These are phyloP conservation scores for Protobothrops mucrosquamatus DNA, from an alignment of 2,113 vertebrate genomes.

Conservation along the genomic window DNA sequence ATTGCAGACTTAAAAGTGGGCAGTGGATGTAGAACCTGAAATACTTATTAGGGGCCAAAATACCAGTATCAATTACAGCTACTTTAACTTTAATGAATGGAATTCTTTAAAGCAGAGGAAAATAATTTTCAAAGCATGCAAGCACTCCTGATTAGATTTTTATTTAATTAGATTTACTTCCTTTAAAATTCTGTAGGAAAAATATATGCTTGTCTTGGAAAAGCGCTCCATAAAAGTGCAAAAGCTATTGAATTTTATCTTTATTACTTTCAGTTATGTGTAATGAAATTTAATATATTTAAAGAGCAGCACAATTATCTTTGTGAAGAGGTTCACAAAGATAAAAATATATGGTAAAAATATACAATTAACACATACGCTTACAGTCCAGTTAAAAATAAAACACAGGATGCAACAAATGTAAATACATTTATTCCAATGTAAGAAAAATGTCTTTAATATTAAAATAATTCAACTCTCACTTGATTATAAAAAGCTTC, in stretches of 20 bases:
- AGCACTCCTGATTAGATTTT: conserved; percentile 44
- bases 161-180: conserved; percentile 37
- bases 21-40: not conserved
- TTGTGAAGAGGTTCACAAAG: too few relatives aligned
- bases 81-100: not conserved
- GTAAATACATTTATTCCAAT: too few relatives aligned
- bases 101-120: not conserved
- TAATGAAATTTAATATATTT: not conserved
- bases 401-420: too few relatives aligned
- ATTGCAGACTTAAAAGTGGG: not conserved
- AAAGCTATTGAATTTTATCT: not conserved
- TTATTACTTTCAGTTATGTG: not conserved
- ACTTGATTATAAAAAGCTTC: not conserved
- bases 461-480: not conserved
- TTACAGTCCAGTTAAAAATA: too few relatives aligned
- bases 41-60: not conserved
- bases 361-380: too few relatives aligned
- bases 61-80: not conserved
- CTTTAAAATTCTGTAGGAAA: not conserved
- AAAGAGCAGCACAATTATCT: too few relatives aligned
- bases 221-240: not conserved
- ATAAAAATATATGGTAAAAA: too few relatives aligned
- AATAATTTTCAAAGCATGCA: not conserved
- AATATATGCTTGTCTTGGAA: not conserved
- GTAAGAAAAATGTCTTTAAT: not conserved